Evolutionary conservation across 2,797 vertebrate species (phyloP), one percentile per base, ranked within the genome.

Genomic region (Myotis vivesi): DNA sequence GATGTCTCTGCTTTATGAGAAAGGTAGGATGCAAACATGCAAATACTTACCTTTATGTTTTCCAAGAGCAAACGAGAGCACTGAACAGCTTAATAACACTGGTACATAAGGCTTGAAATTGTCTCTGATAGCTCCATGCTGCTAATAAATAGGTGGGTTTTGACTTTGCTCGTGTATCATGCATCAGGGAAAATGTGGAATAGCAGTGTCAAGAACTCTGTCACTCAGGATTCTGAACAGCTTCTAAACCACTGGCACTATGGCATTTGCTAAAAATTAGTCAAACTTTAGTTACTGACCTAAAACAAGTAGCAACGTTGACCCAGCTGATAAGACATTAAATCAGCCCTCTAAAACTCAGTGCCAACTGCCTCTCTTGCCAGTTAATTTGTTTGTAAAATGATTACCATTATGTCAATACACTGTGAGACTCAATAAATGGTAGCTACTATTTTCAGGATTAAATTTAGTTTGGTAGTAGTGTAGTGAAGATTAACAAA

Each of bases 181-280:
- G 5, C 2, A 83, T 91, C 68, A 11, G 73, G 16, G 79, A 73
- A 89, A 59, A 94, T 66, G 30, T 28, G 25, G 68, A n/a, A 92
- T 55, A 38, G 59, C 2, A 76, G 80, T 96, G 41, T 64, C 91
- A 95, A 94, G 28, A 89, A 89, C 94, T 94, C 72, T 91, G 30
- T 96, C 95, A 68, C 72, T 95, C 72, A 81, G 72, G 91, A 92
- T 36, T 92, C 33, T 94, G 28, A 94, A 92, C 72, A 84, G 30
- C 84, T 68, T 85, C n/a, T 92, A 69, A 95, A 82, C 17, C 30
- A 71, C 33, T 41, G 33, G n/a, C 5, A 82, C 13, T 19, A 22
- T 49, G 9, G 13, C 5, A 23, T 30, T 76, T 33, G 9, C 7
- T 72, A 75, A 81, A 81, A 83, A 49, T 23, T 16, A 76, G 3